Evolutionary conservation across 2,888 invertebrate species (phyloP).

Genomic region (Colostygia pectinataria): DNA sequence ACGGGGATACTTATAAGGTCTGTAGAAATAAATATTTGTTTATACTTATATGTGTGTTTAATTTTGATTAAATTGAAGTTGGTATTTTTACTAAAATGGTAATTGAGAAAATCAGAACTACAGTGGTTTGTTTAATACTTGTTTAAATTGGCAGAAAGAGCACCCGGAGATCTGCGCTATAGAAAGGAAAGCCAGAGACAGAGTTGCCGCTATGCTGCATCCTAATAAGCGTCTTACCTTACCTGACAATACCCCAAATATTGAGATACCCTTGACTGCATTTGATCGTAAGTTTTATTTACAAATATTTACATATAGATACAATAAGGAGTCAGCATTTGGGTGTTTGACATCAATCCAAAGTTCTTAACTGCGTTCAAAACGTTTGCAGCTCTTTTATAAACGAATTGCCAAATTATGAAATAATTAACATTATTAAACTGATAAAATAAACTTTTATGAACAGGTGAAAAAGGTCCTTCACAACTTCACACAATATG

Average conservation of each 20-base stretch:
- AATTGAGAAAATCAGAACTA: no score
- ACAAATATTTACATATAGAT: background rate
- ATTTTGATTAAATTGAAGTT: no score
- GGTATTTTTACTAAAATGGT: no score
- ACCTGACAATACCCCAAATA: background rate
- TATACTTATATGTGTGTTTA: background rate
- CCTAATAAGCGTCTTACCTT: background rate
- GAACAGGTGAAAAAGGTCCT: constrained; percentile 26
- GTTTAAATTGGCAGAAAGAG: constrained; percentile 25
- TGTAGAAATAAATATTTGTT: background rate
- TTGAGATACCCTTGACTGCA: background rate
- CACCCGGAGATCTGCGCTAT: background rate
- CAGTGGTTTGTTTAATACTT: no score
- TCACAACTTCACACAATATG: constrained; percentile 33
- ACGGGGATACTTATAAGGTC: constrained; percentile 44
- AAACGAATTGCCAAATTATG: no score
- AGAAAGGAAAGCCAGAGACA: constrained; percentile 4
- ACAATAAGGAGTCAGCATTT: no score
- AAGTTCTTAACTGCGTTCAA: no score
- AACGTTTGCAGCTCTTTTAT: no score
- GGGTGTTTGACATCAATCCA: no score
- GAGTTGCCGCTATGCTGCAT: constrained; percentile 1
- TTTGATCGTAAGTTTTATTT: constrained; percentile 6
- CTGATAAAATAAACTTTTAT: background rate
- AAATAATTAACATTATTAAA: no score